These are phyloP conservation scores for Philypnodon macrostomus DNA, from an alignment of 2,797 vertebrate species.

Conservation along the genomic window DNA sequence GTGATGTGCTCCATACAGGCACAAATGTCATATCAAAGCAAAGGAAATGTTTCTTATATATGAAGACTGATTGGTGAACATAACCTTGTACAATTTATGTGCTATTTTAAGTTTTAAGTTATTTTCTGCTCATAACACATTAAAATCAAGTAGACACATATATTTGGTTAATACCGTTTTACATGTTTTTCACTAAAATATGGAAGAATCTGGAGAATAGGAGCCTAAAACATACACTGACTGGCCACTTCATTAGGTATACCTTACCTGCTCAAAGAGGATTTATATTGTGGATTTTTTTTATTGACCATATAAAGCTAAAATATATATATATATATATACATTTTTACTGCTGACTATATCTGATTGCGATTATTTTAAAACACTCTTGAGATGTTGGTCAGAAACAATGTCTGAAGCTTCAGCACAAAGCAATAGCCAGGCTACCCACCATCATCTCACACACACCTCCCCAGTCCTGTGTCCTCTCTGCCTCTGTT, in stretches of 20 bases:
- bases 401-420: constrained; percentile 15
- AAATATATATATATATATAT: no score
- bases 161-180: no score
- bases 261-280: no score
- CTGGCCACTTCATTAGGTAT: no score
- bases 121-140: no score
- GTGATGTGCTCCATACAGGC: constrained; percentile 46
- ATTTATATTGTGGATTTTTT: no score
- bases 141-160: no score
- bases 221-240: no score
- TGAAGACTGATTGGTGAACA: constrained; percentile 23
- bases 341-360: no score
- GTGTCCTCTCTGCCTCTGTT: constrained; percentile 20
- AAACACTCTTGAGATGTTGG: neutral
- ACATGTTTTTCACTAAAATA: no score
- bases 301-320: no score
- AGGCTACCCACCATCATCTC: constrained; percentile 10
- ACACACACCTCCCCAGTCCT: neutral
- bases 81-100: constrained; percentile 23
- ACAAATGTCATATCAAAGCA: constrained; percentile 52
- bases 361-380: constrained; percentile 8
- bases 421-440: constrained; percentile 19
- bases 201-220: no score
- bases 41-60: constrained; percentile 34
- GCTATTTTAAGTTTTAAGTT: constrained; percentile 10